Evolutionary conservation across 2,888 invertebrate genomes (phyloP).

Genomic region (Neoascia interrupta): DNA sequence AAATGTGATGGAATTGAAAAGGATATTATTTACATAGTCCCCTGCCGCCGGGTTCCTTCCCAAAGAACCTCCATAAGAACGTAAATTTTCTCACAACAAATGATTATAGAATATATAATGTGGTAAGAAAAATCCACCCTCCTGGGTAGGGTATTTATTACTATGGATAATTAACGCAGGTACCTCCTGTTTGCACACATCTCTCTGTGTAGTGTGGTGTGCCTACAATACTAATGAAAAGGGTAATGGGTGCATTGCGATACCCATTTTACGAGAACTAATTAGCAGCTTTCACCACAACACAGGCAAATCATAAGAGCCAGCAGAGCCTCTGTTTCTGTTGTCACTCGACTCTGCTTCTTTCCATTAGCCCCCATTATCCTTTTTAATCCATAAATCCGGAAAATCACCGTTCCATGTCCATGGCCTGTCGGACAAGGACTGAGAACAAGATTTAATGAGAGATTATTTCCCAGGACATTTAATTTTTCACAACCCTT

Average conservation of each 20-base stretch:
- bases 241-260: slow-evolving; percentile 24
- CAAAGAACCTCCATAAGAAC: not conserved
- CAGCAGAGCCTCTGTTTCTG: slow-evolving; percentile 29
- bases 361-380: slow-evolving; percentile 60
- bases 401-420: slow-evolving; percentile 66
- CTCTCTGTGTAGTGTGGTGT: not conserved
- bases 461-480: slow-evolving; percentile 67
- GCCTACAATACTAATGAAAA: not conserved
- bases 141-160: slow-evolving; percentile 17
- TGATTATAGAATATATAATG: slow-evolving; percentile 24
- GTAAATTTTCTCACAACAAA: slow-evolving; percentile 1
- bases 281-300: slow-evolving; percentile 45
- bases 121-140: slow-evolving; percentile 3
- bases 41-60: not conserved
- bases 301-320: slow-evolving; percentile 24
- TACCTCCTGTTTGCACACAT: slow-evolving; percentile 14
- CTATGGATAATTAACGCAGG: slow-evolving; percentile 21
- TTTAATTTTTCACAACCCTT: slow-evolving; percentile 68
- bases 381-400: slow-evolving; percentile 66
- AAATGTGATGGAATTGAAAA: slow-evolving; percentile 59
- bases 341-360: slow-evolving; percentile 55
- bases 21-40: slow-evolving; percentile 53
- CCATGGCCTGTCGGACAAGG: slow-evolving; percentile 66
- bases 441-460: slow-evolving; percentile 67
- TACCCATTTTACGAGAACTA: slow-evolving; percentile 35